Evolutionary conservation across 2,888 invertebrate species (phyloP).

Genomic region (Cataglyphis albicans): DNA sequence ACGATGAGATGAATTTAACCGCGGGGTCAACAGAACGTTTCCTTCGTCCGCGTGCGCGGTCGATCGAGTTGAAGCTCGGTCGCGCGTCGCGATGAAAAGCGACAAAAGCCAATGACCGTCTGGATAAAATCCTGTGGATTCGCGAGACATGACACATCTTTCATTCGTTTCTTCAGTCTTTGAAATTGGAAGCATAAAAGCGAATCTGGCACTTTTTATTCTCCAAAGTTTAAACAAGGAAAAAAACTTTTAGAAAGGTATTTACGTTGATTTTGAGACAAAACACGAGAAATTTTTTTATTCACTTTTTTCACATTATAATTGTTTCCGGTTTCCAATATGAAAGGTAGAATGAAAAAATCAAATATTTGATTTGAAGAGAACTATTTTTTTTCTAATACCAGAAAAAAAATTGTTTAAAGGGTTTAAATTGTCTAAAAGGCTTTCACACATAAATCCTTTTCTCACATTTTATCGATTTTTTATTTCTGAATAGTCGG

Average conservation of each 20-base stretch:
- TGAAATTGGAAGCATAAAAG: background rate
- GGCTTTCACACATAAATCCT: background rate
- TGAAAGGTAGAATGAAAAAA: background rate
- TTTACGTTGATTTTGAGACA: background rate
- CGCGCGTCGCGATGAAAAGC: constrained; percentile 42
- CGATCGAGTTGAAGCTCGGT: constrained; percentile 52
- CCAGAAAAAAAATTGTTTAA: background rate
- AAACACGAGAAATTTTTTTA: background rate
- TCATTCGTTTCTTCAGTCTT: constrained; percentile 1
- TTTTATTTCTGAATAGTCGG: background rate
- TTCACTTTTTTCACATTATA: background rate
- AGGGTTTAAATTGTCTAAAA: background rate
- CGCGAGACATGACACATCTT: background rate
- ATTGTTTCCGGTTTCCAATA: background rate
- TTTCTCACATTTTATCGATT: background rate
- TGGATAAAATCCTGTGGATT: constrained; percentile 29
- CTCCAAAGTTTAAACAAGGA: background rate
- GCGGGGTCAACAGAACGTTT: constrained; percentile 59
- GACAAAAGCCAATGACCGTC: constrained; percentile 59
- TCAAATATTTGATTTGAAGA: background rate
- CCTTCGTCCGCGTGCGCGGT: constrained; percentile 32
- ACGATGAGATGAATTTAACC: constrained; percentile 65
- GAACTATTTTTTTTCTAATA: background rate
- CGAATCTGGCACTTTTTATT: background rate
- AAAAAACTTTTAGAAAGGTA: background rate